Evolutionary conservation across 2,113 vertebrate genomes (phyloP).

Genomic region (Paedocypris sp.): DNA sequence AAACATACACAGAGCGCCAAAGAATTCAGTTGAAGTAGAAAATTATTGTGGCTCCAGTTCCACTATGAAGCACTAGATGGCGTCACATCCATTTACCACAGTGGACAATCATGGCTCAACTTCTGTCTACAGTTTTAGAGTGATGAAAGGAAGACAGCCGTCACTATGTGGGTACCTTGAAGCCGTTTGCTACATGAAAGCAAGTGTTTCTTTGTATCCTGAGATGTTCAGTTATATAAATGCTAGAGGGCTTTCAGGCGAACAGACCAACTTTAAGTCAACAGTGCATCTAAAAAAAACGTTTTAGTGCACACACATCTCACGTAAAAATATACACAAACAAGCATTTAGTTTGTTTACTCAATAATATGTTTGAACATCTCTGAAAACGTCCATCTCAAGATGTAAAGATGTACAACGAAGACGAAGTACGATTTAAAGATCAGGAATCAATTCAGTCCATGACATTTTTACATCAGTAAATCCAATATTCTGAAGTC

Average conservation of each 20-base stretch:
- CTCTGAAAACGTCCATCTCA: slow-evolving; percentile 13
- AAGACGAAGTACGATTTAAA: no score
- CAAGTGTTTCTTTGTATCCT: slow-evolving; percentile 6
- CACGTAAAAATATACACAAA: slow-evolving; percentile 13
- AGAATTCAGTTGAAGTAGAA: neutral
- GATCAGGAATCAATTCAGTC: no score
- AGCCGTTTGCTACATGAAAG: slow-evolving; percentile 18
- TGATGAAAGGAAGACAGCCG: neutral
- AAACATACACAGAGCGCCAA: slow-evolving; percentile 1
- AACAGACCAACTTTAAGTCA: slow-evolving; percentile 5
- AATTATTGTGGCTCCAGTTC: neutral
- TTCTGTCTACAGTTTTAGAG: slow-evolving; percentile 1
- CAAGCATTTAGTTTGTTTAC: slow-evolving; percentile 30
- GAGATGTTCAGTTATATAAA: slow-evolving; percentile 25
- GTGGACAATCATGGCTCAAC: slow-evolving; percentile 11
- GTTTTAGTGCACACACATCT: slow-evolving; percentile 8
- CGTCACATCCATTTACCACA: slow-evolving; percentile 12
- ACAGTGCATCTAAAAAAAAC: slow-evolving; percentile 2
- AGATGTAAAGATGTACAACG: no score
- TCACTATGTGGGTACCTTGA: neutral
- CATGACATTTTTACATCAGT: neutral
- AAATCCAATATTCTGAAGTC: slow-evolving; percentile 23
- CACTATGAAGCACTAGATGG: slow-evolving; percentile 23
- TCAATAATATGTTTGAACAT: neutral
- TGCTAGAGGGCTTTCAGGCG: neutral